phyloP scores from a whole-genome alignment of 2,888 invertebrate genomes.

The Halictus ligatus region DNA sequence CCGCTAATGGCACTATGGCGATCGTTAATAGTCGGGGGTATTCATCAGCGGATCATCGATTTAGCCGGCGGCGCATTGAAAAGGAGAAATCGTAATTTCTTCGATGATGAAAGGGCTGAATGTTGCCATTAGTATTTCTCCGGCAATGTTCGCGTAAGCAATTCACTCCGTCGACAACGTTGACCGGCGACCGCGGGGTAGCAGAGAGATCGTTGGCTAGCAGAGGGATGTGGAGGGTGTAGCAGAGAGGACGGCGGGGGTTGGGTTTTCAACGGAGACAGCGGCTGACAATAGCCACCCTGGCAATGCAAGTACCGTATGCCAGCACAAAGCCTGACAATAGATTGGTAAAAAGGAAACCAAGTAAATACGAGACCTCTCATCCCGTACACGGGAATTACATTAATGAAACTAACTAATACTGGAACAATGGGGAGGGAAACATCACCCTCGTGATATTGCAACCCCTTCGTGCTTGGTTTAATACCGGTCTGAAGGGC shows the following conservation, averaged over 20 bases:
- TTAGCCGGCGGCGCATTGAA: not conserved
- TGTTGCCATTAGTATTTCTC: conserved; percentile 49
- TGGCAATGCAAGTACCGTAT: conserved; percentile 74
- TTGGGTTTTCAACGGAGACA: conserved; percentile 69
- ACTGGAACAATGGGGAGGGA: conserved; percentile 72
- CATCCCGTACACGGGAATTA: conserved; percentile 75
- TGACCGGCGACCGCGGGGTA: conserved; percentile 62
- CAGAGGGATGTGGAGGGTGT: not conserved
- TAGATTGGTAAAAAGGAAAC: conserved; percentile 81
- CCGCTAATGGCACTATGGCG: not conserved
- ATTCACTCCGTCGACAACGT: conserved; percentile 56
- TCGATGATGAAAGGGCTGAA: conserved; percentile 64
- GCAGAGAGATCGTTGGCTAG: conserved; percentile 51
- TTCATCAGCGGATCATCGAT: conserved; percentile 6
- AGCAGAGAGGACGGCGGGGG: not conserved
- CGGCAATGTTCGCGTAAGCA: conserved; percentile 36
- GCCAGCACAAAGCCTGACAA: conserved; percentile 75
- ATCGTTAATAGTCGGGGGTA: not conserved
- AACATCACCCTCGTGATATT: conserved; percentile 53
- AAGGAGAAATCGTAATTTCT: conserved; percentile 5
- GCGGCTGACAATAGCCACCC: conserved; percentile 71
- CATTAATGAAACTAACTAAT: conserved; percentile 79
- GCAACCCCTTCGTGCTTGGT: conserved; percentile 11
- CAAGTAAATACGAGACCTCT: conserved; percentile 78
- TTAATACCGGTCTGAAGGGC: conserved; percentile 4